phyloP scores from a whole-genome alignment of 2,797 vertebrate species.

The Tauraco hartlaubi region DNA sequence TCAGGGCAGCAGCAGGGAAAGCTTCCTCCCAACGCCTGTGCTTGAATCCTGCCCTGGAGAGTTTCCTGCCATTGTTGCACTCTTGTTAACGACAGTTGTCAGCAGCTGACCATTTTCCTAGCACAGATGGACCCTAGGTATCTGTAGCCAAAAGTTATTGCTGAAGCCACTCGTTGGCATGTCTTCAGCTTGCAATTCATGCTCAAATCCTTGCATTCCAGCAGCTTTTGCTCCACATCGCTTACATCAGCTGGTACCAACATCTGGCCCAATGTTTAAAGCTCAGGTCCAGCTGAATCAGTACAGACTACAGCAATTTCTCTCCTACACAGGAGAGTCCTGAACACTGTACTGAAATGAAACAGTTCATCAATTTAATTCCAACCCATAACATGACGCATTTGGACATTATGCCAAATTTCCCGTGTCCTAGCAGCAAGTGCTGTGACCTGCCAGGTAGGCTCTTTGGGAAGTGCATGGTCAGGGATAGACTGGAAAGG shows the following conservation, averaged over 20 bases:
- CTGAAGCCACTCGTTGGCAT: background rate
- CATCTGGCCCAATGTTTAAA: constrained; percentile 28
- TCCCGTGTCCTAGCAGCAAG: background rate
- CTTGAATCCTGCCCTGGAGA: constrained; percentile 22
- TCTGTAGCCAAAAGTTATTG: constrained; percentile 26
- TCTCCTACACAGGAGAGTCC: background rate
- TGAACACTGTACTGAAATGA: background rate
- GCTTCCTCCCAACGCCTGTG: background rate
- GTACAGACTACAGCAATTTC: background rate
- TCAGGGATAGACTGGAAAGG: background rate
- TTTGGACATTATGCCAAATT: background rate
- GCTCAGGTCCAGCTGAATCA: constrained; percentile 12
- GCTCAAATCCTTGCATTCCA: background rate
- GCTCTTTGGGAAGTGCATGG: rapidly evolving
- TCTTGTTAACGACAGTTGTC: background rate
- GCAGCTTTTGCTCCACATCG: constrained; percentile 4
- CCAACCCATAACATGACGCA: background rate
- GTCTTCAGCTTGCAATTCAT: constrained; percentile 7
- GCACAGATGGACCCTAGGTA: constrained; percentile 42
- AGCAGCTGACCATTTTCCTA: constrained; percentile 12
- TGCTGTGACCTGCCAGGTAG: background rate
- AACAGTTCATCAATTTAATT: background rate
- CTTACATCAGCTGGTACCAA: constrained; percentile 47
- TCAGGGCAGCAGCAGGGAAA: background rate
- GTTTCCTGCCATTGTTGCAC: background rate